phyloP scores from a whole-genome alignment of 1,140 invertebrate genomes.

The Pseudomyrmex dendroicus region DNA sequence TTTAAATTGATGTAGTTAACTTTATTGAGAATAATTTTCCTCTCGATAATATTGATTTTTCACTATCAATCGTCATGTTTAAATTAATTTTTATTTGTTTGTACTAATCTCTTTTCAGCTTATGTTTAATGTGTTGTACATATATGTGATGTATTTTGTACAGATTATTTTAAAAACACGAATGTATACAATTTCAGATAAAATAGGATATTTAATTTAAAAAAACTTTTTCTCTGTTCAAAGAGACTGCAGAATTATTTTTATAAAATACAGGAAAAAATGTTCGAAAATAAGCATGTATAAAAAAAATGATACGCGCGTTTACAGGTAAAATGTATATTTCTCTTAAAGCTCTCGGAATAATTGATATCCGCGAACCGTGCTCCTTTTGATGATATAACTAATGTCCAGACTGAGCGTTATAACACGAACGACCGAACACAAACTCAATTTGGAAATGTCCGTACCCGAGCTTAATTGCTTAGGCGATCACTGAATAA shows the following conservation, averaged over 20 bases:
- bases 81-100: not conserved
- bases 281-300: constrained; percentile 20
- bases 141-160: no score
- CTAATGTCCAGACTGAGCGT: constrained; percentile 56
- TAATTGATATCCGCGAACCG: constrained; percentile 56
- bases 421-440: constrained; percentile 57
- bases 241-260: constrained; percentile 26
- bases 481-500: constrained; percentile 71
- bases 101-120: not conserved
- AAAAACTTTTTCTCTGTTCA: constrained; percentile 9
- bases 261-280: constrained; percentile 43
- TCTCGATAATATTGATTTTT: not conserved
- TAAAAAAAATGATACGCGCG: constrained; percentile 20
- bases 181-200: not conserved
- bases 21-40: not conserved
- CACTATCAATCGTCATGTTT: no score
- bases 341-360: constrained; percentile 39
- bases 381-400: constrained; percentile 49
- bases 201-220: constrained; percentile 16
- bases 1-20: no score
- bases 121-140: not conserved
- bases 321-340: constrained; percentile 42
- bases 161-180: not conserved
- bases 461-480: constrained; percentile 63
- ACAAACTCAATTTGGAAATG: constrained; percentile 62